Evolutionary conservation across 2,888 invertebrate genomes (phyloP), one percentile per base, ranked within the genome.

Genomic region (Eilema caniola): DNA sequence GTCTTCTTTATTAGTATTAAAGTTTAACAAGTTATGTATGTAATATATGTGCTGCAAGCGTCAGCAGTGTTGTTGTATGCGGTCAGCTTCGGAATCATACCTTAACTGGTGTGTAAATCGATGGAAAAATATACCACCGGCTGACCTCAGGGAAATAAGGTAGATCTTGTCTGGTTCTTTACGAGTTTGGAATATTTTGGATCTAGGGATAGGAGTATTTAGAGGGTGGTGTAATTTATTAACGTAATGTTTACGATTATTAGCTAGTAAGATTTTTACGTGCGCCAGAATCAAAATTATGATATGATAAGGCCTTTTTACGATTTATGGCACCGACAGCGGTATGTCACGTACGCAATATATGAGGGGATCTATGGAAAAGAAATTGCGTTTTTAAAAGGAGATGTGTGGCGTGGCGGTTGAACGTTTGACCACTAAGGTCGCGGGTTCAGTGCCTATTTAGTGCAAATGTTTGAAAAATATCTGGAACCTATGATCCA

Each of bases 71-170:
- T n/a, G n/a, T n/a, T n/a, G n/a, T n/a, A n/a, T n/a, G n/a, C n/a
- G n/a, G n/a, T n/a, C n/a, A n/a, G n/a, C n/a, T n/a, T n/a, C n/a
- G n/a, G n/a, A n/a, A n/a, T n/a, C n/a, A n/a, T n/a, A n/a, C n/a
- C n/a, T n/a, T n/a, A 69, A 41, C 73, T 67, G 37, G 69, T 28
- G 66, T 70, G 79, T 79, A 81, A 81, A 83, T 83, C 71, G 72
- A 66, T 66, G 82, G 73, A 81, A 81, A 83, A 75, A 83, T 81
- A 83, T 74, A 73, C 64, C 64, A 47, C 59, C 33, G 61, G 68
- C 68, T 73, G 68, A 74, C 71, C 83, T 74, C 83, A 16, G 60
- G 81, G 83, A 81, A 81, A 83, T 81, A 73, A 66, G 69, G 57
- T 16, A 64, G 68, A 69, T 70, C 68, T 66, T 73, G 70, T 71